Percentiles rank a stretch among this genome's conserved stretches.
phyloP scores from a whole-genome alignment of 35 echinoderm and acorn worm species.

The Anneissia japonica region DNA sequence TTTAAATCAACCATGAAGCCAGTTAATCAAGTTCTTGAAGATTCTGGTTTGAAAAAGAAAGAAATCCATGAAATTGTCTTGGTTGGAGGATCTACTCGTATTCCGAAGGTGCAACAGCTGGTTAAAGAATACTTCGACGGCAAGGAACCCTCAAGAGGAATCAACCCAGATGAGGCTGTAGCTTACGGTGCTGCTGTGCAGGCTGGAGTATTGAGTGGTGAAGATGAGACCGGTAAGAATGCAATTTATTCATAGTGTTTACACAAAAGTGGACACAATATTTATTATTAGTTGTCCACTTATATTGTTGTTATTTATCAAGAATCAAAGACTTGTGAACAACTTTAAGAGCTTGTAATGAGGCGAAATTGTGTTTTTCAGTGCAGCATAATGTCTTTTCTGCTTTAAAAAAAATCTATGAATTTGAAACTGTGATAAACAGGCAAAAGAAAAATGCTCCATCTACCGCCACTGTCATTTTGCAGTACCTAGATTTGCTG shows the following conservation, averaged over 20 bases:
- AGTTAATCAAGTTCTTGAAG: constrained; percentile 72
- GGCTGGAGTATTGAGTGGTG: constrained; percentile 86
- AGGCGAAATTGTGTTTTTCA: no score
- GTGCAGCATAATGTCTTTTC: no score
- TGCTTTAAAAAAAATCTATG: no score
- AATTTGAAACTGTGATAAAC: no score
- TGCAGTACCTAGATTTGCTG: no score
- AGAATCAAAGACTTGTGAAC: no score
- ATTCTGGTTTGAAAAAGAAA: constrained; percentile 63
- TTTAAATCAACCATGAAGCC: constrained; percentile 90
- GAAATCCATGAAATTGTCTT: constrained; percentile 91
- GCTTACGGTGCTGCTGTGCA: constrained; percentile 97
- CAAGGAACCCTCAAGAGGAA: constrained; percentile 82
- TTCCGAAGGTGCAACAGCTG: constrained; percentile 72
- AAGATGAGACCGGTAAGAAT: constrained; percentile 69
- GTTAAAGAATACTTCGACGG: constrained; percentile 72
- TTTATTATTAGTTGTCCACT: not conserved
- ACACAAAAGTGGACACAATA: not conserved
- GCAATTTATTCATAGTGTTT: not conserved
- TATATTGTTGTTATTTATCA: not conserved
- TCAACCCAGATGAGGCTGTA: constrained; percentile 96
- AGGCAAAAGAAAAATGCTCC: no score
- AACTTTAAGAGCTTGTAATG: no score
- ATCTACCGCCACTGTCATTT: no score
- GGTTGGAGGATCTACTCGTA: constrained; percentile 92